Percentiles rank a stretch among this genome's conserved stretches.
These are phyloP conservation scores for Lutra lutra DNA, from an alignment of 2,797 vertebrate species.

Conservation along the genomic window DNA sequence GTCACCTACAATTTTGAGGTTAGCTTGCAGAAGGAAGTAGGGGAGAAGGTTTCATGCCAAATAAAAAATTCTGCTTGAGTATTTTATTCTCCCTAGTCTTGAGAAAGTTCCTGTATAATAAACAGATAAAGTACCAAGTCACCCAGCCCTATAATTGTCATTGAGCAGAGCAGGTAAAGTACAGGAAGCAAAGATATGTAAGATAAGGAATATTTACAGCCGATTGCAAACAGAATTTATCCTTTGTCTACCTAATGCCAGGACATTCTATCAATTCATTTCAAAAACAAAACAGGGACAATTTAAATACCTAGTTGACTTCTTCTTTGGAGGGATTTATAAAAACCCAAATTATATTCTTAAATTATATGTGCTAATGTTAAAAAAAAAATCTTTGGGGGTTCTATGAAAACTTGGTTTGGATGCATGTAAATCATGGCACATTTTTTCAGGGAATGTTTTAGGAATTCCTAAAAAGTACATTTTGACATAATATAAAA, in stretches of 20 bases:
- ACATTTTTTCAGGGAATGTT: conserved; percentile 2
- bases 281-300: neutral
- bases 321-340: neutral
- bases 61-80: neutral
- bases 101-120: conserved; percentile 38
- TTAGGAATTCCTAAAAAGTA: conserved; percentile 29
- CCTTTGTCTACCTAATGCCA: neutral
- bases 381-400: neutral
- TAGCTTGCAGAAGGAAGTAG: neutral
- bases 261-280: neutral
- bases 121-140: neutral
- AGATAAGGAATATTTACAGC: neutral
- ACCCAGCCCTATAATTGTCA: neutral
- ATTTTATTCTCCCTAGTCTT: conserved; percentile 33
- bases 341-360: conserved; percentile 11
- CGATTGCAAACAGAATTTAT: neutral
- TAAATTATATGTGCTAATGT: neutral
- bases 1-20: neutral
- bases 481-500: conserved; percentile 16
- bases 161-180: neutral
- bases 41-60: neutral
- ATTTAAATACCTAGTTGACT: neutral
- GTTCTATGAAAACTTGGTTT: conserved; percentile 13
- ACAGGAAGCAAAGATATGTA: neutral
- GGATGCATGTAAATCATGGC: neutral